phyloP scores from a whole-genome alignment of 37 sponge, comb jelly and placozoan species.

The Halisarca cf. caerulea region DNA sequence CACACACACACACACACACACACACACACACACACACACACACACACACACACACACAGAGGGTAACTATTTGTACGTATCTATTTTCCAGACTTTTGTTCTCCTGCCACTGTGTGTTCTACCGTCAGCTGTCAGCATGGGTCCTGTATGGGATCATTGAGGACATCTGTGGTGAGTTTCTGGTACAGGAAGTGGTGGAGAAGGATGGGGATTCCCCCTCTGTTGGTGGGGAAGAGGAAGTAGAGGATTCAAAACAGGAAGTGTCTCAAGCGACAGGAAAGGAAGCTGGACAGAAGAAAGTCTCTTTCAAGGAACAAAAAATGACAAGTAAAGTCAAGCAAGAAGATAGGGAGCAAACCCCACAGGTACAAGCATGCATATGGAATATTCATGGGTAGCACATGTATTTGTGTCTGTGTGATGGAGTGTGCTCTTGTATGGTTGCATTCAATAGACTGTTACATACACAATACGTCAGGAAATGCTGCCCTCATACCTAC shows the following conservation, averaged over 20 bases:
- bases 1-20: too few relatives aligned
- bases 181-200: conserved; percentile 47
- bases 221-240: conserved; percentile 11
- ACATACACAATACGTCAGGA: neutral
- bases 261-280: neutral
- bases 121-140: conserved; percentile 92
- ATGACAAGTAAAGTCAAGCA: too few relatives aligned
- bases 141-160: conserved; percentile 86
- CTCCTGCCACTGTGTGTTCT: conserved; percentile 82
- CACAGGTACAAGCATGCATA: too few relatives aligned
- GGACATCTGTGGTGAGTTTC: conserved; percentile 73
- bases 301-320: neutral
- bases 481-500: conserved; percentile 67
- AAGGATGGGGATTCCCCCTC: neutral
- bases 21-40: too few relatives aligned
- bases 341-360: too few relatives aligned
- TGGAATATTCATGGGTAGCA: too few relatives aligned
- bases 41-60: too few relatives aligned
- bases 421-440: too few relatives aligned
- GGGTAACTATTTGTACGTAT: too few relatives aligned
- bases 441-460: neutral
- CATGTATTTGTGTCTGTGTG: too few relatives aligned
- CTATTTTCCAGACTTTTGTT: conserved; percentile 75
- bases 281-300: conserved; percentile 11
- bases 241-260: neutral